phyloP scores from a whole-genome alignment of 2,797 vertebrate genomes.

The Oreochromis mossambicus region DNA sequence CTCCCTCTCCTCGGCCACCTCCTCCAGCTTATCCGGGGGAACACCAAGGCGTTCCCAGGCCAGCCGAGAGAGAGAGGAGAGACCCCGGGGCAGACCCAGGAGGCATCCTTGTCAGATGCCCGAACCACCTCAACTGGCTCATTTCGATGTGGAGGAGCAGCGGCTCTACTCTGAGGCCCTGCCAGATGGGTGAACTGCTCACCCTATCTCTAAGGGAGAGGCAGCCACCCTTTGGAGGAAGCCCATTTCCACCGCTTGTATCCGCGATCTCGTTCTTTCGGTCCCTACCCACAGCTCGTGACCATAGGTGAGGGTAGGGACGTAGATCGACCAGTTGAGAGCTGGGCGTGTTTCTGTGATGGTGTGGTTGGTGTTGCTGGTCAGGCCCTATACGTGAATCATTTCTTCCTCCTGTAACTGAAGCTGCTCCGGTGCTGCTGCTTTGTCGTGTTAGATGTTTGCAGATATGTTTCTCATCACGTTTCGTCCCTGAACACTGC shows the following conservation, averaged over 20 bases:
- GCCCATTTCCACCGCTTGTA: too few relatives aligned
- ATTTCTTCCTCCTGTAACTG: background rate
- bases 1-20: too few relatives aligned
- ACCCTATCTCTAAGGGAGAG: too few relatives aligned
- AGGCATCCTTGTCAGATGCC: too few relatives aligned
- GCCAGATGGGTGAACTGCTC: too few relatives aligned
- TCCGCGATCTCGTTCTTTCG: too few relatives aligned
- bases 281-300: too few relatives aligned
- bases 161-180: too few relatives aligned
- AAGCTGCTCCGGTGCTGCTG: background rate
- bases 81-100: too few relatives aligned
- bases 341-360: background rate
- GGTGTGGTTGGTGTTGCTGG: background rate
- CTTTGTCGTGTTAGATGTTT: background rate
- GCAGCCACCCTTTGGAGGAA: too few relatives aligned
- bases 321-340: rapidly evolving
- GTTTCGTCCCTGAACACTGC: background rate
- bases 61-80: background rate
- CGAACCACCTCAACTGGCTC: too few relatives aligned
- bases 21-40: rapidly evolving
- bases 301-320: rapidly evolving
- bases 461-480: background rate
- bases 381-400: rapidly evolving
- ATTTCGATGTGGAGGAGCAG: too few relatives aligned
- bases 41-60: background rate